These are phyloP conservation scores for Albula glossodonta DNA, from an alignment of 2,113 vertebrate genomes.

Conservation along the genomic window DNA sequence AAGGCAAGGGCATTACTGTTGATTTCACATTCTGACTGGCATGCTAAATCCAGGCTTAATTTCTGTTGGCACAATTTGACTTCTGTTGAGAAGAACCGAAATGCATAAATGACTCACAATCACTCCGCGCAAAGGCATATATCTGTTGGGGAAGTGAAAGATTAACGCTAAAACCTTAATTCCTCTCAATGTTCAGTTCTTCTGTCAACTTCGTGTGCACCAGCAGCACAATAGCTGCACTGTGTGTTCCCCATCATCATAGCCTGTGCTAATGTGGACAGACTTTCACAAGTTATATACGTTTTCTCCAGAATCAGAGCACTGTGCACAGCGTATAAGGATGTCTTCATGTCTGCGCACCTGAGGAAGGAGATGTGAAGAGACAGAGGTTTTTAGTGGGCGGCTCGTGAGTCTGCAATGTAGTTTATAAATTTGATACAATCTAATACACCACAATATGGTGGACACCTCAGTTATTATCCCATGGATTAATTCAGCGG, in stretches of 20 bases:
- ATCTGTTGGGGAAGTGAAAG: not conserved
- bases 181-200: not conserved
- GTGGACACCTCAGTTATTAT: no score
- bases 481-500: no score
- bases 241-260: no score
- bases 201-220: not conserved
- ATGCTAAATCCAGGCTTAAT: not conserved
- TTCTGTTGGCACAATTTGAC: not conserved
- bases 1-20: not conserved
- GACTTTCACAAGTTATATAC: no score
- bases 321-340: no score
- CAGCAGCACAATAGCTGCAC: no score
- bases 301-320: no score
- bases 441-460: no score
- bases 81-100: not conserved
- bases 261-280: no score
- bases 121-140: not conserved
- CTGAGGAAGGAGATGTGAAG: not conserved
- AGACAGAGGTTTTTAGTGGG: no score
- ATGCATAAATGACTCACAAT: not conserved
- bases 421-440: no score
- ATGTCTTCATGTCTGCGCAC: conserved; percentile 3
- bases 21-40: conserved; percentile 4
- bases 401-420: no score
- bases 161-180: not conserved